Conservation (phyloP, 2,797 vertebrate genomes). For the Lepidocolaptes lacrymiger region DNA sequence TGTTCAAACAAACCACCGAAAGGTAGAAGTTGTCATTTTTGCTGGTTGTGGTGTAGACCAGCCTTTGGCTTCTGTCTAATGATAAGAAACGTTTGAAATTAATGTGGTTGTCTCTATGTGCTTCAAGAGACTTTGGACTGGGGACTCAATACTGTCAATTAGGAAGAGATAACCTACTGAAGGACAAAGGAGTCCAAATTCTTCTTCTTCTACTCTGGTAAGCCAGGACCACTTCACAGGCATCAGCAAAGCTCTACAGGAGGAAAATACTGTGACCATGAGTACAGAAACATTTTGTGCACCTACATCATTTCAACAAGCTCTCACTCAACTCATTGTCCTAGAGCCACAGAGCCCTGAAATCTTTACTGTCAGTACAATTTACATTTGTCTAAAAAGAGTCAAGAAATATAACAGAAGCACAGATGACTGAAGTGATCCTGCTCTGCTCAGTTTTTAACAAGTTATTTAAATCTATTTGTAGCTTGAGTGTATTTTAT, state of each 20-base stretch:
- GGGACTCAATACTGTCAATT: not conserved
- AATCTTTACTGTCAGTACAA: not conserved
- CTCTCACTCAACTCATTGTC: not conserved
- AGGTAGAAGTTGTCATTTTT: not conserved
- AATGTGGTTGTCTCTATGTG: not conserved
- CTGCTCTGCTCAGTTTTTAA: not conserved
- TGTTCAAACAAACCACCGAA: not conserved
- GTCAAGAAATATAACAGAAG: not conserved
- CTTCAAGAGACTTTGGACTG: not conserved
- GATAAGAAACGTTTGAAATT: not conserved
- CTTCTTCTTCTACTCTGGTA: not conserved
- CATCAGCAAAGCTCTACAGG: not conserved
- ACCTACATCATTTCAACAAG: not conserved
- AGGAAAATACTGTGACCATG: not conserved
- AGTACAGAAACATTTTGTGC: not conserved
- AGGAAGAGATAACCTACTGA: not conserved
- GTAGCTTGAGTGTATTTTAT: not conserved
- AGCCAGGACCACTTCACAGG: not conserved
- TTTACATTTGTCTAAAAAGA: not conserved
- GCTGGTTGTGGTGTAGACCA: not conserved
- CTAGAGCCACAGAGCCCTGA: not conserved
- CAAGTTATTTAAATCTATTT: not conserved
- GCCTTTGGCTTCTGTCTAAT: not conserved
- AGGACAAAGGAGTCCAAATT: not conserved
- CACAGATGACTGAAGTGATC: not conserved